A percentile compares a stretch with the other conserved stretches of the same genome.
Conservation (phyloP, 2,888 invertebrate species). For the Drosophila flavopinicola region DNA sequence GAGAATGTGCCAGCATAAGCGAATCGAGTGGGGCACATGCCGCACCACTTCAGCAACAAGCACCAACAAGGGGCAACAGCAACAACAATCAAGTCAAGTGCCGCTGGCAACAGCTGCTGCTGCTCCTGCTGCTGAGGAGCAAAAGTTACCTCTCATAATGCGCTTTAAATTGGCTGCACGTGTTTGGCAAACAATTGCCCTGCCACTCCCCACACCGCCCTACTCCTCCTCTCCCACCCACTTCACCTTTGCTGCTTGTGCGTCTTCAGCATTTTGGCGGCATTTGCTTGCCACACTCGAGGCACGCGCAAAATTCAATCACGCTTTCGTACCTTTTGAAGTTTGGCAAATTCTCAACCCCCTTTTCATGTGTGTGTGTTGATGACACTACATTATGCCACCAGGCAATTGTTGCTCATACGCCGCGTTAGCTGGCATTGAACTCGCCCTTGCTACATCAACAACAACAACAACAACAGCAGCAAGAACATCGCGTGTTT, state of each 20-base stretch:
- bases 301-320: slow-evolving; percentile 47
- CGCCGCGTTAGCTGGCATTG: slow-evolving; percentile 46
- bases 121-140: too few relatives aligned
- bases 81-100: slow-evolving; percentile 31
- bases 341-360: slow-evolving; percentile 22
- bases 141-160: slow-evolving; percentile 46
- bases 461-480: too few relatives aligned
- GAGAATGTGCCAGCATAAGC: slow-evolving; percentile 6
- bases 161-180: slow-evolving; percentile 61
- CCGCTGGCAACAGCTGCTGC: slow-evolving; percentile 57
- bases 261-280: neutral
- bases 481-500: slow-evolving; percentile 32
- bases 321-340: slow-evolving; percentile 51
- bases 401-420: slow-evolving; percentile 44
- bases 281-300: slow-evolving; percentile 12
- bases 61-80: slow-evolving; percentile 3
- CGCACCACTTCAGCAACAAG: slow-evolving; percentile 38
- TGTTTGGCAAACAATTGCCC: slow-evolving; percentile 43
- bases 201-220: too few relatives aligned
- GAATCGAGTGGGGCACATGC: slow-evolving; percentile 60
- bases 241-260: too few relatives aligned
- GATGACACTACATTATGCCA: slow-evolving; percentile 18
- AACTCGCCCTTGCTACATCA: slow-evolving; percentile 46
- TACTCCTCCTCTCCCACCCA: neutral
- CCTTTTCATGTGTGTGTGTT: slow-evolving; percentile 2